A percentile compares a stretch with the other conserved stretches of the same genome.
Conservation (phyloP, 1,140 invertebrate species). For the Drosophila saltans region DNA sequence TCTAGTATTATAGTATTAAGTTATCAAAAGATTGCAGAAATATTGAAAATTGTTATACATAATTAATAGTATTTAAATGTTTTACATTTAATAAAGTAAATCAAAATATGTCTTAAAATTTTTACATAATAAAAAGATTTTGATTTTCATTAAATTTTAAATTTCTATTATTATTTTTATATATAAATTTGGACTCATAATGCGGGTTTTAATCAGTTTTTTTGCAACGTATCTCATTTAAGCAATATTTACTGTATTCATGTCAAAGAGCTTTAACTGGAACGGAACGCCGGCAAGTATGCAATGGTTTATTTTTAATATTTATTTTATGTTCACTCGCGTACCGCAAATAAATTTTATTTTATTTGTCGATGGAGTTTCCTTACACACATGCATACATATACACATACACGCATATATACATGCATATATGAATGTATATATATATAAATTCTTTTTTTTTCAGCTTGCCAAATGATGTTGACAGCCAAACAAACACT, state of each 20-base stretch:
- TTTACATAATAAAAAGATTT: not conserved
- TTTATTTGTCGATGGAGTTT: constrained; percentile 66
- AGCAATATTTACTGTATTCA: constrained; percentile 55
- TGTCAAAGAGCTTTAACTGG: constrained; percentile 36
- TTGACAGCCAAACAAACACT: constrained; percentile 65
- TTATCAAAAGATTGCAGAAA: too few relatives aligned
- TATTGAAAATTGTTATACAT: too few relatives aligned
- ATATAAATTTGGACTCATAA: too few relatives aligned
- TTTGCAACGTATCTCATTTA: constrained; percentile 27
- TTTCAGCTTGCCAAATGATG: constrained; percentile 65
- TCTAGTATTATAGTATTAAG: too few relatives aligned
- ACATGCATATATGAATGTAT: constrained; percentile 10
- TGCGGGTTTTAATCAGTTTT: not conserved
- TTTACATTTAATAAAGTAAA: too few relatives aligned
- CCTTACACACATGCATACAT: constrained; percentile 11
- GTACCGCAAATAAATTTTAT: constrained; percentile 72
- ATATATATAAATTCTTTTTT: constrained; percentile 38
- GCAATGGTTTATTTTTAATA: constrained; percentile 41
- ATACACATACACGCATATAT: not conserved
- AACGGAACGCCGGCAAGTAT: constrained; percentile 51
- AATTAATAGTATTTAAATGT: too few relatives aligned
- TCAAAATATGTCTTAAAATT: too few relatives aligned
- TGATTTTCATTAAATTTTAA: not conserved
- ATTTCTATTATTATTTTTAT: not conserved
- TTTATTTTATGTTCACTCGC: constrained; percentile 54